These are phyloP conservation scores for Pristionchus arcanus DNA, from an alignment of 2,888 invertebrate species.

Conservation along the genomic window DNA sequence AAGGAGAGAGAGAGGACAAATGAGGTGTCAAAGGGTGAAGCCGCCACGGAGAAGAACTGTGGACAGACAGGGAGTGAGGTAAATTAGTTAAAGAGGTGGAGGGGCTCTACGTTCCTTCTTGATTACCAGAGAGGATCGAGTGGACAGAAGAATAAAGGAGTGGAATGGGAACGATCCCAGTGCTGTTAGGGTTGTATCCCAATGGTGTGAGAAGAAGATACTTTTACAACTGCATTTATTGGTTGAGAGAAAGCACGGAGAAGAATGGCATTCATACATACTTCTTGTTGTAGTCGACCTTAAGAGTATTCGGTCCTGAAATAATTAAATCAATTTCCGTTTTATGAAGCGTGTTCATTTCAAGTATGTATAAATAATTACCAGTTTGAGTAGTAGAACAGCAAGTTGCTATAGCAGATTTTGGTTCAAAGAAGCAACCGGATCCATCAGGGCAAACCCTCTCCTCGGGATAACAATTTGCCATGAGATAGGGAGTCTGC, in stretches of 20 bases:
- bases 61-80: conserved; percentile 7
- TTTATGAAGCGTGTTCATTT: neutral
- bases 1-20: neutral
- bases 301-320: neutral
- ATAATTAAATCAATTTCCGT: neutral
- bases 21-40: conserved; percentile 25
- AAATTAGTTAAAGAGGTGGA: conserved; percentile 1
- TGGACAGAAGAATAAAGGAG: neutral
- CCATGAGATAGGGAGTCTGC: conserved; percentile 35
- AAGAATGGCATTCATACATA: neutral
- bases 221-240: conserved; percentile 52
- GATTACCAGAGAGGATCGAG: conserved; percentile 17
- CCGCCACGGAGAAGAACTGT: neutral
- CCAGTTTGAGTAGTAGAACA: neutral
- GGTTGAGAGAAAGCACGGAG: conserved; percentile 30
- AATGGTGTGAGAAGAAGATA: conserved; percentile 42
- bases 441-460: conserved; percentile 52
- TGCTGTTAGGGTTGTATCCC: conserved; percentile 39
- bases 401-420: neutral
- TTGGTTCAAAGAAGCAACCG: neutral
- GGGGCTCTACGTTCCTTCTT: neutral
- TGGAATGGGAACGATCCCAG: conserved; percentile 7
- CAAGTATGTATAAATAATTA: neutral
- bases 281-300: neutral
- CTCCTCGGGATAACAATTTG: conserved; percentile 27